These are phyloP conservation scores for Lasiurus cinereus DNA, from an alignment of 2,113 vertebrate genomes.

Conservation along the genomic window DNA sequence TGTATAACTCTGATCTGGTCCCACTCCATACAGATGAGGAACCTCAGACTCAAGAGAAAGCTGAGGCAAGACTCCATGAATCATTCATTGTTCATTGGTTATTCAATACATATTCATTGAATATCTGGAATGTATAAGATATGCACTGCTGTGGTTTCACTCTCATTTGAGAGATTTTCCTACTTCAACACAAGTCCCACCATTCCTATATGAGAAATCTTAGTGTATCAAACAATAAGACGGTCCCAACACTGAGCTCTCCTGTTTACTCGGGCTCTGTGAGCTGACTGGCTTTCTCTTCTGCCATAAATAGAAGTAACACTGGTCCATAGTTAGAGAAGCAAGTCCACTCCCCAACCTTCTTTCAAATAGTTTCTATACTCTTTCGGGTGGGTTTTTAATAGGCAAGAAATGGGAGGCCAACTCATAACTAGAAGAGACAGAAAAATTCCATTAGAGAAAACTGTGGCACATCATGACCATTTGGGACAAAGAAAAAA, in stretches of 20 bases:
- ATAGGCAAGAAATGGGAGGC: neutral
- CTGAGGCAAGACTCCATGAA: neutral
- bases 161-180: neutral
- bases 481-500: neutral
- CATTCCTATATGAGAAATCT: neutral
- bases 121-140: neutral
- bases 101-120: neutral
- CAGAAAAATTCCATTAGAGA: neutral
- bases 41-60: neutral
- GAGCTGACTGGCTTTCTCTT: neutral
- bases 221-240: neutral
- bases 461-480: neutral
- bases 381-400: neutral
- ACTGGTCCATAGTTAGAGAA: neutral
- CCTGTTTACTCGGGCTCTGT: neutral
- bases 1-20: neutral
- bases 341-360: neutral
- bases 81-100: constrained; percentile 1
- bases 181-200: neutral
- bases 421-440: neutral
- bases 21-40: neutral
- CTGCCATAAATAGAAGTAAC: neutral
- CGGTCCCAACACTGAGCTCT: neutral
- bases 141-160: neutral
- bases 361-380: neutral